Evolutionary conservation across 2,888 invertebrate species (phyloP), one percentile per base, ranked within the genome.

Genomic region (Elmis aenea): DNA sequence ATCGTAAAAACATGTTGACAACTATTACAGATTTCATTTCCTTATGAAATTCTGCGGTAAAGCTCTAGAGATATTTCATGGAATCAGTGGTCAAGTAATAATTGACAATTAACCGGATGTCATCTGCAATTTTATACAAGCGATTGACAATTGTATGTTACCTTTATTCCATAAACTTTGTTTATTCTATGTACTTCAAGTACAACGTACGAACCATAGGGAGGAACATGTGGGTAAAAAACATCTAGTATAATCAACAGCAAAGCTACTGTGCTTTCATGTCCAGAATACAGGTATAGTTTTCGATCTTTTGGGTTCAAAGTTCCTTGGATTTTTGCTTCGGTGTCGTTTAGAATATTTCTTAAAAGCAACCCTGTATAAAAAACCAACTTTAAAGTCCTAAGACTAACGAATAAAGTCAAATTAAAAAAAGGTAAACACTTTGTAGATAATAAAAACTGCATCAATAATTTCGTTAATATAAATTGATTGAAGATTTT

Each of bases 261-360:
- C 44, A 77, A 75, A 1, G 76, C 73, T 3, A 84, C 60, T 0
- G 82, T 80, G 1, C 79, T 74, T 57, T 84, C 83, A 52, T 84
- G 84, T 0, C 77, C 80, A 0, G 76, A 69, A 53, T 77, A 81
- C 42, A 78, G 69, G 43, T 66, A 75, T 45, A 81, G 65, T 55
- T 76, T 78, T n/a, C 72, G 62, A 2, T 57, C 54, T 3, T 26
- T 26, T 2, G 74, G 72, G 15, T 58, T 56, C 2, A 74, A 35
- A 3, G 48, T 66, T 5, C 57, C 62, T 5, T 62, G 54, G 10
- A 65, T 62, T 44, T 69, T 72, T 5, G 66, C 61, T 14, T 68
- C 51, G 74, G 78, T 76, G 48, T 77, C 75, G 1, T 60, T 51
- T 1, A 75, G 57, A 52, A 79, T 71, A 56, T 76, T 75, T 37